These are phyloP conservation scores for Teleogryllus oceanicus DNA, from an alignment of 2,888 invertebrate species.

Conservation along the genomic window DNA sequence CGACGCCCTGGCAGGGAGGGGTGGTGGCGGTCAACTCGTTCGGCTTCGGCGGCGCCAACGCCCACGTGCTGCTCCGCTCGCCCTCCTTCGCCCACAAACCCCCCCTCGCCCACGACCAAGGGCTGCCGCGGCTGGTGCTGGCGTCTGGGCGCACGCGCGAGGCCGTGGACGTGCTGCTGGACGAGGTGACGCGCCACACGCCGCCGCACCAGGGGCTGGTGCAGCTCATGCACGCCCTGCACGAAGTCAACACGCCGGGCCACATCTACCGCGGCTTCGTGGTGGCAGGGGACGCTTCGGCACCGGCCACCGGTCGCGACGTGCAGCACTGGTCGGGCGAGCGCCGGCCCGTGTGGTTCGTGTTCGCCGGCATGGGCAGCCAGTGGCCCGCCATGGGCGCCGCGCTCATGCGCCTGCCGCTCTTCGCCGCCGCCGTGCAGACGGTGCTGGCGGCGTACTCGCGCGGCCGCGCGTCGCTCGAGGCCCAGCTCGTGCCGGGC, in stretches of 20 bases:
- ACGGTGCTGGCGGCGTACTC: slow-evolving; percentile 55
- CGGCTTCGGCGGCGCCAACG: slow-evolving; percentile 96
- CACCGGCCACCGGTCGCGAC: too few species aligned
- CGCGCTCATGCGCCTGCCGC: slow-evolving; percentile 68
- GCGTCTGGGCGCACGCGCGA: slow-evolving; percentile 84
- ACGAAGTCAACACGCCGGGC: slow-evolving; percentile 47
- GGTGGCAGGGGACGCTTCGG: background rate
- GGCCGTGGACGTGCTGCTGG: slow-evolving; percentile 55
- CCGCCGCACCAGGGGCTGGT: background rate
- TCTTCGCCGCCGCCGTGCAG: slow-evolving; percentile 68
- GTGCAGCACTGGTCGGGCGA: slow-evolving; percentile 58
- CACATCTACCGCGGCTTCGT: slow-evolving; percentile 65
- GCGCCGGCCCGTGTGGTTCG: slow-evolving; percentile 75
- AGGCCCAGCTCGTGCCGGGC: slow-evolving; percentile 66
- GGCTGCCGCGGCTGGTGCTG: slow-evolving; percentile 64
- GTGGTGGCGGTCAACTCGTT: slow-evolving; percentile 91
- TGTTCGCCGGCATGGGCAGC: slow-evolving; percentile 89
- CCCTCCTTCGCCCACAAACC: slow-evolving; percentile 43
- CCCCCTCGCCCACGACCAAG: slow-evolving; percentile 50
- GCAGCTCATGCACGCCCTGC: background rate
- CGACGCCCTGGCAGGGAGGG: slow-evolving; percentile 82
- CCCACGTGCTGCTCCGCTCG: slow-evolving; percentile 79
- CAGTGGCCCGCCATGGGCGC: slow-evolving; percentile 84
- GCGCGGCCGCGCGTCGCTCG: slow-evolving; percentile 71
- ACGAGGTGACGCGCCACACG: background rate